Evolutionary conservation across 2,113 vertebrate genomes (phyloP), one percentile per base, ranked within the genome.

Genomic region (Cettia cetti): DNA sequence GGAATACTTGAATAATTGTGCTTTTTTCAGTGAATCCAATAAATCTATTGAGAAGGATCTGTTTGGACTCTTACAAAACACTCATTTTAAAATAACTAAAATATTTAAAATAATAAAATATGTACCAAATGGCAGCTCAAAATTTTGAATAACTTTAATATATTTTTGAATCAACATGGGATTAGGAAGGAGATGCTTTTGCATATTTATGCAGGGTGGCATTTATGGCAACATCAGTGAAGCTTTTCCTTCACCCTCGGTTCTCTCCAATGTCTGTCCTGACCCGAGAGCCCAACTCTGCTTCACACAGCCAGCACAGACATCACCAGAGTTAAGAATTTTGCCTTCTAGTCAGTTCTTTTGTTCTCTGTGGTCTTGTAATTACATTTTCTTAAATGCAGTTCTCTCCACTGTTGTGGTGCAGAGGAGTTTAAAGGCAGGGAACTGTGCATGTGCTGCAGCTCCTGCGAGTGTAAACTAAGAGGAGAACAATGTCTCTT

Each of bases 351-450:
- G 83, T 92, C 86, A 70, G 40, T 50, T 70, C 57, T 85, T 95
- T 79, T 78, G 74, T 75, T 90, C 84, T 85, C 63, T 96, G 92
- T 95, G 94, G 92, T 96, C 85, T 91, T 42, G 72, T 78, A 92
- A 95, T 92, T 88, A 27, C 60, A 5, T 78, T 93, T 92, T 80
- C 60, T 78, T 39, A 31, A 56, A 17, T 26, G 76, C 65, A 56
- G 20, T 22, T 92, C 64, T 71, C 47, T 47, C 39, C 64, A 27
- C 47, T 64, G 90, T 83, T 94, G 93, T 52, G 84, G 90, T 90
- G 8, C 66, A 30, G 91, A 16, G 26, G 82, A 61, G 66, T 72
- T 85, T 68, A 3, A 24, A 42, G 87, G 83, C 59, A 90, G 78
- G 65, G 94, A 93, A 1, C 93, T 9, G 71, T 74, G 87, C 56